Base-by-base conservation (phyloP, 2,888 invertebrate species). In the Ceramica pisi region DNA sequence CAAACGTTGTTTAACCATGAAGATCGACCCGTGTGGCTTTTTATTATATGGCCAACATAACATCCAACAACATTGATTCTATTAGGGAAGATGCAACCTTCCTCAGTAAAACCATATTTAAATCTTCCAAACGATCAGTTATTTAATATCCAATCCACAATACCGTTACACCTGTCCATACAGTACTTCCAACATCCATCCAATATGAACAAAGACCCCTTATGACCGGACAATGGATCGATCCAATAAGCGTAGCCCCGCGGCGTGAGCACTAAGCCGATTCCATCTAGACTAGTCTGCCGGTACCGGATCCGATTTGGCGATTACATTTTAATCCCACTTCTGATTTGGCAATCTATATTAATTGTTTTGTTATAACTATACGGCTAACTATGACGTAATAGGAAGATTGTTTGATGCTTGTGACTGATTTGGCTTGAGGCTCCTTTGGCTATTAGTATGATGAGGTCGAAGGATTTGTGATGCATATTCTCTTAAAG, bases 231-330 rank as follows among this genome's bases (percentile, higher is more conserved):
- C 89, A 88, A 90, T 75, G 67, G 59, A 73, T 89, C 87, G 88
- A 88, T 90, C 87, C 89, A 84, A 88, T 92, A 89, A 89, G 75
- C 85, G 75, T 82, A 83, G 82, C 87, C 88, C 87, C 84, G 80
- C 82, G 87, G 92, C 89, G 86, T 85, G 86, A 82, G 63, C 78
- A 75, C 87, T 91, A 92, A 92, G 90, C 91, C 86, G 92, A 89
- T 91, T 88, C 75, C 70, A 79, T 84, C 80, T 75, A 82, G 80
- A 79, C 85, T 71, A 71, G 81, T 61, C 59, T 69, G 59, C 57
- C 72, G 70, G 72, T 67, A 70, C 79, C 72, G 68, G 82, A 89
- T 88, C 85, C 87, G 87, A 89, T 89, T 86, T 86, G 78, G 80
- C 75, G 86, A 87, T 88, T 85, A 84, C 81, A 85, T 84, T 82